Conservation (phyloP, 2,113 vertebrate genomes). For the Pristiophorus japonicus region DNA sequence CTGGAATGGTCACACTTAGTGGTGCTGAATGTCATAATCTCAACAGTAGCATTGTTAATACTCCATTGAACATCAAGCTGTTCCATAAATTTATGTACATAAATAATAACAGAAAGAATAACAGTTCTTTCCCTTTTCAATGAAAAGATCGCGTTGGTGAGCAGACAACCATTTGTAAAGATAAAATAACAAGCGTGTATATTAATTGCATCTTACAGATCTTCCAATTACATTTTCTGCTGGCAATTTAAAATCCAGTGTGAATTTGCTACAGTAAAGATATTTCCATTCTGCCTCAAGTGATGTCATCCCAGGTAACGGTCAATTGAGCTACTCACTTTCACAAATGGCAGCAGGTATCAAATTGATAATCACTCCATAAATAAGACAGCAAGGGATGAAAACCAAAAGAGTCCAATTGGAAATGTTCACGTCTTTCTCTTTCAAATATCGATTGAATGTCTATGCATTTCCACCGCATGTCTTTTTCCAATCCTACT, state of each 20-base stretch:
- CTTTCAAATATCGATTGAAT: background rate
- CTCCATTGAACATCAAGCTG: background rate
- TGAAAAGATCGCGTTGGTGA: background rate
- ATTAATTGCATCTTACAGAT: background rate
- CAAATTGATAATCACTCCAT: background rate
- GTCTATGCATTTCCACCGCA: background rate
- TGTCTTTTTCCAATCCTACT: background rate
- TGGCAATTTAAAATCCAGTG: background rate
- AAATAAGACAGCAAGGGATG: background rate
- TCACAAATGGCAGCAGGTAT: background rate
- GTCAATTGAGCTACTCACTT: background rate
- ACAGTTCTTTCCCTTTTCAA: background rate
- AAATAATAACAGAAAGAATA: background rate
- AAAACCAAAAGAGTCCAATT: background rate
- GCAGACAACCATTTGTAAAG: background rate
- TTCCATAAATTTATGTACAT: background rate
- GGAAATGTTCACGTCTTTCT: background rate
- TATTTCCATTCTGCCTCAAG: background rate
- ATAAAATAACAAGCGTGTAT: background rate
- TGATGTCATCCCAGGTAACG: background rate
- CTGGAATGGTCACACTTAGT: background rate
- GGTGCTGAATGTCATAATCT: background rate
- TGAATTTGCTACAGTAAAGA: slow-evolving; percentile 18
- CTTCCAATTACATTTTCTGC: background rate
- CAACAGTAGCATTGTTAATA: background rate